Base-by-base conservation (phyloP, 2,888 invertebrate species). In the Leptopilina drosophilae region DNA sequence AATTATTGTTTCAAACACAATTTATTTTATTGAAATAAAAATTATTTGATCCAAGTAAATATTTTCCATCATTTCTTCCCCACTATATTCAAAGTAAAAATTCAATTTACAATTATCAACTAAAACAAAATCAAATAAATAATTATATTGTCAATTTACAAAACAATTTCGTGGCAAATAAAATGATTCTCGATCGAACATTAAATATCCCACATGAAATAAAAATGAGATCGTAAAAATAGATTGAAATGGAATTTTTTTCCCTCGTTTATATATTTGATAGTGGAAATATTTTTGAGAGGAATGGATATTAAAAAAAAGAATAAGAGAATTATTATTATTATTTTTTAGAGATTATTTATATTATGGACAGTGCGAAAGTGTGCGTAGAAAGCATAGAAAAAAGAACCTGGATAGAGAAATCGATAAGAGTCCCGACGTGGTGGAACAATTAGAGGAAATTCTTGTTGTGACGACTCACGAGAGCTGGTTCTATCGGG, bases 401-500 rank as follows among this genome's bases (percentile, higher is more conserved):
- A 46, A 53, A 56, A 76, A 64, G 76, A 80, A 83, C 84, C 84
- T 83, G 82, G 79, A 67, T 77, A 82, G 76, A 85, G 82, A 83
- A 84, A 89, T 87, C 89, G 86, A 79, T 88, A 89, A 80, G 83
- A 83, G 77, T 87, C 86, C 83, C 87, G 84, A 65, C 89, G 87
- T 76, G 85, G 81, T 11, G 80, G 2, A 80, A 85, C 85, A 81
- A 84, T 78, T 79, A 77, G 77, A 59, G 82, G 78, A 75, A 77
- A 79, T 82, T 82, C 80, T 81, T 77, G 78, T 82, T 84, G 85
- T 82, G 81, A 33, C 80, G 85, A 86, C 86, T 88, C 89, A 87
- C 86, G 86, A 82, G 87, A 85, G 82, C 87, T 88, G 78, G 88
- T 86, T 67, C 88, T 93, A 84, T 93, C 93, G 3, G 93, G 92